Evolutionary conservation across 1,140 invertebrate genomes (phyloP).

Genomic region (Aethina tumida): DNA sequence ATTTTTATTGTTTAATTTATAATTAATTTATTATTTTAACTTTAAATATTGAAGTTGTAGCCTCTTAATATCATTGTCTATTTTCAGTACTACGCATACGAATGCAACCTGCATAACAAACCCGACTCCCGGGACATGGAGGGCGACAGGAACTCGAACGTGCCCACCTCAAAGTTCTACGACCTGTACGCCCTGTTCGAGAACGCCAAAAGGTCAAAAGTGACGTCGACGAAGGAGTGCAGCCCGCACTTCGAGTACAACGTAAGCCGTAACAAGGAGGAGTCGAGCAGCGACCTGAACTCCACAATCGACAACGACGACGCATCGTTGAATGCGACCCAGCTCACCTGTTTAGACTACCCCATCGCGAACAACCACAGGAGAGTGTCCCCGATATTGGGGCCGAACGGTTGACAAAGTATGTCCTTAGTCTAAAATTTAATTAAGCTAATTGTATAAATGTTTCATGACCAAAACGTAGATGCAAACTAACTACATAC

Average conservation of each 20-base stretch:
- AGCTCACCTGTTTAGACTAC: constrained; percentile 23
- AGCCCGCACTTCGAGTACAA: constrained; percentile 8
- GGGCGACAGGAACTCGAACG: constrained; percentile 28
- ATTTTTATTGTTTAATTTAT: no score
- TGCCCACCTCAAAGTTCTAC: constrained; percentile 21
- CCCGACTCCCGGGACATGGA: constrained; percentile 15
- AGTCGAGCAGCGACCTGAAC: constrained; percentile 3
- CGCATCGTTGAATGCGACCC: constrained; percentile 19
- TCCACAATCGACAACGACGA: constrained; percentile 11
- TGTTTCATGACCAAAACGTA: no score
- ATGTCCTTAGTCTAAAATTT: no score
- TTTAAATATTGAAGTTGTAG: neutral
- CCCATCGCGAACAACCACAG: constrained; percentile 14
- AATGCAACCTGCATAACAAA: constrained; percentile 19
- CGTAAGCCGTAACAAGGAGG: neutral
- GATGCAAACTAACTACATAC: no score
- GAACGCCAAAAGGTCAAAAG: constrained; percentile 13
- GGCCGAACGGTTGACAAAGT: constrained; percentile 28
- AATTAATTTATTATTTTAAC: no score
- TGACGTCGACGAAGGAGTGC: constrained; percentile 7
- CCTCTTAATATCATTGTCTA: neutral
- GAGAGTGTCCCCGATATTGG: constrained; percentile 21
- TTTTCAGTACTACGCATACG: constrained; percentile 21
- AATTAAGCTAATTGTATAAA: no score
- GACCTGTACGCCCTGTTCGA: constrained; percentile 19